These are phyloP conservation scores for Psittacula derbiana DNA, from an alignment of 2,797 vertebrate species.

Conservation along the genomic window DNA sequence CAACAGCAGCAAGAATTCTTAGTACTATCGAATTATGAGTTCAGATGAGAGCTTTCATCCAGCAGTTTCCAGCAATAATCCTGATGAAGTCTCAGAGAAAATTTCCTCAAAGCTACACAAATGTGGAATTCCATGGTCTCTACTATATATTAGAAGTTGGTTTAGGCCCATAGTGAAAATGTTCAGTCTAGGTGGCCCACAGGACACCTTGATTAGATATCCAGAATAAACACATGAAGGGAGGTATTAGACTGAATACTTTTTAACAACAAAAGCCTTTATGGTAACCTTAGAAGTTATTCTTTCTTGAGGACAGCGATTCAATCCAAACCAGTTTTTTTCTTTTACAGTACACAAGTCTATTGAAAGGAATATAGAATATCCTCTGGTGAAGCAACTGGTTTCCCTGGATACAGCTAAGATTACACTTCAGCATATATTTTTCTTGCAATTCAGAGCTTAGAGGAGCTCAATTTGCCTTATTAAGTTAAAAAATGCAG, in stretches of 20 bases:
- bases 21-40: neutral
- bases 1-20: neutral
- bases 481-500: neutral
- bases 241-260: neutral
- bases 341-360: neutral
- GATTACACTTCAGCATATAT: slow-evolving; percentile 17
- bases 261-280: neutral
- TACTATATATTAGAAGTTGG: neutral
- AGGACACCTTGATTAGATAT: neutral
- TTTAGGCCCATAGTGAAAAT: neutral
- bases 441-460: slow-evolving; percentile 23
- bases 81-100: neutral
- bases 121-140: neutral
- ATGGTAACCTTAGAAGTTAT: neutral
- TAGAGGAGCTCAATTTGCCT: slow-evolving; percentile 20
- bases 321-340: neutral
- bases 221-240: neutral
- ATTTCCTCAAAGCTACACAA: neutral
- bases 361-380: neutral
- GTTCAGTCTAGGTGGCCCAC: neutral
- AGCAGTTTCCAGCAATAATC: neutral
- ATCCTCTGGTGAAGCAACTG: neutral
- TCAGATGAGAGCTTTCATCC: neutral
- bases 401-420: slow-evolving; percentile 57
- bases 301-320: neutral